Base-by-base conservation (phyloP, 1,140 invertebrate genomes). In the Propsilocerus akamusi region DNA sequence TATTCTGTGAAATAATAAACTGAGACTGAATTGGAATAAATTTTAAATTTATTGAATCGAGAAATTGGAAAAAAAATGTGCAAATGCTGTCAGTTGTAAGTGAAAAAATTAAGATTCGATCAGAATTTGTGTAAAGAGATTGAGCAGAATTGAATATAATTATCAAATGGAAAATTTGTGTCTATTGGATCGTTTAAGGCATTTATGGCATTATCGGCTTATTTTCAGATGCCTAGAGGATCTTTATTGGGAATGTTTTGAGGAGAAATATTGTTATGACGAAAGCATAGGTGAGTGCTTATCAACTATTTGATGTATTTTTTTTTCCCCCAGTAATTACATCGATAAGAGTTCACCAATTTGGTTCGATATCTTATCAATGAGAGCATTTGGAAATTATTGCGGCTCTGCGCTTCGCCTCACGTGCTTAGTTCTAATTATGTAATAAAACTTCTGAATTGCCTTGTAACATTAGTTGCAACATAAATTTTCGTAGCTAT, bases 191-290 rank as follows among this genome's bases (percentile, higher is more conserved):
- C n/a, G n/a, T n/a, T n/a, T n/a, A n/a, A n/a, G n/a, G n/a, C n/a
- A n/a, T n/a, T n/a, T n/a, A n/a, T n/a, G n/a, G n/a, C n/a, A n/a
- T n/a, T n/a, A n/a, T n/a, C n/a, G n/a, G n/a, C n/a, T n/a, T n/a
- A n/a, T 49, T 68, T 66, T 47, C 64, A 75, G 73, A 57, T 74
- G 72, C 56, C 64, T 71, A 63, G 73, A 74, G 63, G 68, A 71
- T 49, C 63, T 70, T 55, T 74, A 74, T 61, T 75, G 73, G 73
- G 69, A 69, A 50, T 75, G 73, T 57, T 71, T 72, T 54, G 73
- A 74, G 55, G 72, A 75, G 58, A 65, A 68, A 52, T 75, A 72
- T 55, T 74, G 73, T 53, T 74, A 72, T 54, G 72, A 75, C 56
- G 70, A 74, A 59, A 70, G 71, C 50, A 74, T 75, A 47, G 72